Evolutionary conservation across 2,113 vertebrate genomes (phyloP).

Genomic region (Xiphophorus maculatus): DNA sequence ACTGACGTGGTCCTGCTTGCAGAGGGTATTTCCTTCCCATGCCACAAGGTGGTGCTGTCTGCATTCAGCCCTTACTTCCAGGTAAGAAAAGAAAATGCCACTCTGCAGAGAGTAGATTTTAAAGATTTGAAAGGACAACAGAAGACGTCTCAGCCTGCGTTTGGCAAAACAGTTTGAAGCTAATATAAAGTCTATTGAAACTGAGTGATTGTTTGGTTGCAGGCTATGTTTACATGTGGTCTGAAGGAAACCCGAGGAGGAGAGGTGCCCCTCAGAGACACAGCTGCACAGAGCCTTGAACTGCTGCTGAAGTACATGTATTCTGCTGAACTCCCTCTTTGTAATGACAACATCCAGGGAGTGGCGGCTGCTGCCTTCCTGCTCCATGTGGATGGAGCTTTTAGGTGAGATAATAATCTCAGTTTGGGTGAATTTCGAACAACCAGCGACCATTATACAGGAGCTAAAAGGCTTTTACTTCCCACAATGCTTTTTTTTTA

Average conservation of each 20-base stretch:
- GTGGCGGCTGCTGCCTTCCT: constrained; percentile 87
- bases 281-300: constrained; percentile 82
- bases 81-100: constrained; percentile 43
- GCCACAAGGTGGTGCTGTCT: constrained; percentile 89
- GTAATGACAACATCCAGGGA: constrained; percentile 83
- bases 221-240: constrained; percentile 92
- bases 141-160: background rate
- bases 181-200: background rate
- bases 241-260: constrained; percentile 83
- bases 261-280: constrained; percentile 84
- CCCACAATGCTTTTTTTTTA: constrained; percentile 16
- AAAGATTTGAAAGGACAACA: background rate
- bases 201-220: constrained; percentile 3
- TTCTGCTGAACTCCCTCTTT: constrained; percentile 77
- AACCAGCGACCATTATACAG: background rate
- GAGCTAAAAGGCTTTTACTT: background rate
- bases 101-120: background rate
- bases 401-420: constrained; percentile 38
- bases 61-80: constrained; percentile 92
- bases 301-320: constrained; percentile 88
- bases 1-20: constrained; percentile 87
- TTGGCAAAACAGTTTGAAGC: background rate
- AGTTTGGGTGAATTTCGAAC: background rate
- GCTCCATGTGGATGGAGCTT: constrained; percentile 90
- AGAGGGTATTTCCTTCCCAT: constrained; percentile 85